Evolutionary conservation across 2,113 vertebrate species (phyloP), one percentile per base, ranked within the genome.

Genomic region (Chunga burmeisteri): DNA sequence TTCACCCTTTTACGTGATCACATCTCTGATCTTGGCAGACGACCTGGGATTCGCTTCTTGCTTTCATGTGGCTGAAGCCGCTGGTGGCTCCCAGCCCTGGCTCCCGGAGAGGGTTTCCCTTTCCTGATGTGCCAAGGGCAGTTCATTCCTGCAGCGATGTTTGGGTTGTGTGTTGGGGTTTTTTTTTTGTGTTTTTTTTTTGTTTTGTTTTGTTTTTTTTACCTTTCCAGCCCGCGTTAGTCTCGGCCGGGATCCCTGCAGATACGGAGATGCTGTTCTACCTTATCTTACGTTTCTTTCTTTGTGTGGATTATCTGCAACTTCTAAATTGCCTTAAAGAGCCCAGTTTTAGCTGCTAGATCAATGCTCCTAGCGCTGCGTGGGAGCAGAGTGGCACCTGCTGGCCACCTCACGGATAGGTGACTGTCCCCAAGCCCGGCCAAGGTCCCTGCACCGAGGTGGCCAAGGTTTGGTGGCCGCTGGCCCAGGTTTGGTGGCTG

Each of bases 241-340:
- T 97, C 97, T 94, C 83, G 88, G 93, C 56, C 81, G 88, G 88
- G 93, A 87, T 96, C 97, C 95, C 85, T 94, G 94, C 86, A 90
- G 97, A 88, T 84, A 73, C 68, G 59, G 91, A 97, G 96, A 97
- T 95, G 97, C 96, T 90, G 27, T 94, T 93, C 58, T 90, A 74
- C 58, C 26, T 95, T 88, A 17, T 42, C 49, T 90, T 82, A 16
- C 18, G 9, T 84, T 94, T 81, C 49, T 92, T 95, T 91, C 95
- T 93, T 92, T 91, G 63, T 94, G 96, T 96, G 98, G 98, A 96
- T 97, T 97, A 92, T 96, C 97, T 98, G 97, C 97, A 98, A 95
- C 97, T 97, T 98, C 97, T 96, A 90, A 98, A 98, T 98, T 98
- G 98, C 98, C 98, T 98, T 98, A 98, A 98, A 96, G 96, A 98